Base-by-base conservation (phyloP, 2,797 vertebrate species). In the Gymnopithys bicolor region DNA sequence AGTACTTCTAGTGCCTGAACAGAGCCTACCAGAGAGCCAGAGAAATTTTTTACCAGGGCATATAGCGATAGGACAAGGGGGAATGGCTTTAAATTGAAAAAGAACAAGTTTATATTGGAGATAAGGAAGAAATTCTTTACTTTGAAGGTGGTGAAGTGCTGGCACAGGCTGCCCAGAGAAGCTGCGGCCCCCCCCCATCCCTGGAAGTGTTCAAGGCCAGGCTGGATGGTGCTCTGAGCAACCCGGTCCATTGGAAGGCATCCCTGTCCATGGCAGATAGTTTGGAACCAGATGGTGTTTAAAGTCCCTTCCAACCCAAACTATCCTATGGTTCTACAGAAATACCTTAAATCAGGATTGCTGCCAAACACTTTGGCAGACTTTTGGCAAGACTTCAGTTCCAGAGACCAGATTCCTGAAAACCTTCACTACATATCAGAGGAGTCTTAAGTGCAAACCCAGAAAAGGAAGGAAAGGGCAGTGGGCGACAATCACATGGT, bases 401-500 rank as follows among this genome's bases (percentile, higher is more conserved):
- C 6, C 19, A 24, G 58, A 1, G 10, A 37, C 3, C 19, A 27
- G 24, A 28, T 51, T 63, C 41, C 43, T 62, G 27, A 84, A 46
- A 69, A 23, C 28, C 3, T 5, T 23, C 17, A 7, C 2, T 30
- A 33, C 7, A 1, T 1, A 16, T 46, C 17, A 45, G 17, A n/a
- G 23, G 3, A 43, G 7, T 6, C 41, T 14, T 1, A 62, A 23
- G 11, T 6, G n/a, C 74, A 75, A 43, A 52, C 3, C 5, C 25
- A 46, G 21, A 39, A 22, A 17, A 16, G 9, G 9, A 25, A 18
- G 12, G 28, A 28, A 48, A 22, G 22, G 9, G 10, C 35, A n/a
- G 51, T 1, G 9, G 22, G 22, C 32, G n/a, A 9, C 7, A 41
- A 25, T 4, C n/a, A 14, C 3, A 5, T 0, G 4, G 30, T 24